Percentiles rank a stretch among this genome's conserved stretches.
Conservation (phyloP, 2,113 vertebrate species). For the Apistogramma diplotaenia region DNA sequence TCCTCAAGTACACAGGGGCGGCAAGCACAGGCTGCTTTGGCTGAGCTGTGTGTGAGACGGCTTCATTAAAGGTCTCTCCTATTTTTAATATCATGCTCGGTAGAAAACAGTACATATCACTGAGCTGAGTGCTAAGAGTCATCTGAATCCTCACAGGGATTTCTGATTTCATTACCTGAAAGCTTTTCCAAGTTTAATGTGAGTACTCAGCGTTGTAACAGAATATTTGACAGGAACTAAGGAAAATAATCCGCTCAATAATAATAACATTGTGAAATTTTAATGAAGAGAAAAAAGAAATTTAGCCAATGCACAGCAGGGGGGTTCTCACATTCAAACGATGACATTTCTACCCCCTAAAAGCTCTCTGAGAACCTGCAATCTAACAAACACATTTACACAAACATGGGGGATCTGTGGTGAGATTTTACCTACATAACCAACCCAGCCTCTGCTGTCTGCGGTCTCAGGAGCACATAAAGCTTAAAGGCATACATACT, state of each 20-base stretch:
- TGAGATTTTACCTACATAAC: not conserved
- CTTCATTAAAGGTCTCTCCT: not conserved
- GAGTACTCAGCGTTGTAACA: not conserved
- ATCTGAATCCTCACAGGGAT: rapidly evolving
- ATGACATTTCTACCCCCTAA: not conserved
- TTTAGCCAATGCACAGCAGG: not conserved
- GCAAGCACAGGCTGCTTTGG: not conserved
- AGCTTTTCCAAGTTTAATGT: not conserved
- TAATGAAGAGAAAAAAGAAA: not conserved
- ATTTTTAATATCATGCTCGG: not conserved
- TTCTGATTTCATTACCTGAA: not conserved
- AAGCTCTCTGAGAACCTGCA: not conserved
- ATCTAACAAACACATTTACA: not conserved
- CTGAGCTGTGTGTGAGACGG: not conserved
- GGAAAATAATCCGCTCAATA: rapidly evolving
- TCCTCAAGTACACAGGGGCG: too few species aligned
- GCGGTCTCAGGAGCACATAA: not conserved
- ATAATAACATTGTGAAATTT: not conserved
- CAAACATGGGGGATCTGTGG: not conserved
- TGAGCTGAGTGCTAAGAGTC: not conserved
- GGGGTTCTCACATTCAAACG: not conserved
- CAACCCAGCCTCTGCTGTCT: not conserved
- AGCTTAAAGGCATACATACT: too few species aligned
- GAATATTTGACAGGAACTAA: not conserved
- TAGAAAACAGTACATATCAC: too few species aligned